Conservation (phyloP, 2,888 invertebrate species). For the Cosmorhoe ocellata region DNA sequence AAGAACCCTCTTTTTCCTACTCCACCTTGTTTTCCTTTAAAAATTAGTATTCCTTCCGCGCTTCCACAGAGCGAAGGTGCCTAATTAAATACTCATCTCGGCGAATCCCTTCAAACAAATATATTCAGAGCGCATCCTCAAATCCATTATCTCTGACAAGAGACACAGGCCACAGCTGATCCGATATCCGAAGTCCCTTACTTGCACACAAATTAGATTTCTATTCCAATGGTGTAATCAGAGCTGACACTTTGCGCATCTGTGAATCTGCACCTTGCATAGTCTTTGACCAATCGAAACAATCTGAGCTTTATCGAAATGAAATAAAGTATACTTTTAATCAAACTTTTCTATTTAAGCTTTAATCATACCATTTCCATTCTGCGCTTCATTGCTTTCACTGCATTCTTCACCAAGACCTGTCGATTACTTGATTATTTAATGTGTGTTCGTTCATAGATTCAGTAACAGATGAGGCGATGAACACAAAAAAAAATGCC, state of each 20-base stretch:
- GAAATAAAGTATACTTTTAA: slow-evolving; percentile 22
- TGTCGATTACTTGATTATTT: slow-evolving; percentile 14
- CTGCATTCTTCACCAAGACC: slow-evolving; percentile 38
- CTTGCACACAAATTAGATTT: slow-evolving; percentile 68
- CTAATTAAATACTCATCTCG: slow-evolving; percentile 45
- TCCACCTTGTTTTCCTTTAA: background rate
- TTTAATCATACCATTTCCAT: too few relatives aligned
- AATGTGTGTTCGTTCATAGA: slow-evolving; percentile 12
- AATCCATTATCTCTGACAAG: slow-evolving; percentile 64
- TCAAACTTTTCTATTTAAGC: background rate
- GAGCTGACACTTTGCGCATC: slow-evolving; percentile 73
- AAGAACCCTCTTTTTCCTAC: background rate
- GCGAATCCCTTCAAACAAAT: slow-evolving; percentile 47
- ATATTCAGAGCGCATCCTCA: slow-evolving; percentile 53
- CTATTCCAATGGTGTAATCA: slow-evolving; percentile 70
- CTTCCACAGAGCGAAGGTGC: slow-evolving; percentile 32
- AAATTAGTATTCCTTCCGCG: slow-evolving; percentile 30
- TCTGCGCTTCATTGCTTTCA: too few relatives aligned
- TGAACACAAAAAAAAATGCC: too few relatives aligned
- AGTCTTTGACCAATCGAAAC: slow-evolving; percentile 19
- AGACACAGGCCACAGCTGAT: slow-evolving; percentile 58
- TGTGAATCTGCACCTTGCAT: slow-evolving; percentile 51
- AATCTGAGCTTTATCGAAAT: slow-evolving; percentile 41
- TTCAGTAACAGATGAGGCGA: background rate
- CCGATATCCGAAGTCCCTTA: slow-evolving; percentile 43